phyloP scores from a whole-genome alignment of 2,888 invertebrate species.

The Heliconius charithonia region DNA sequence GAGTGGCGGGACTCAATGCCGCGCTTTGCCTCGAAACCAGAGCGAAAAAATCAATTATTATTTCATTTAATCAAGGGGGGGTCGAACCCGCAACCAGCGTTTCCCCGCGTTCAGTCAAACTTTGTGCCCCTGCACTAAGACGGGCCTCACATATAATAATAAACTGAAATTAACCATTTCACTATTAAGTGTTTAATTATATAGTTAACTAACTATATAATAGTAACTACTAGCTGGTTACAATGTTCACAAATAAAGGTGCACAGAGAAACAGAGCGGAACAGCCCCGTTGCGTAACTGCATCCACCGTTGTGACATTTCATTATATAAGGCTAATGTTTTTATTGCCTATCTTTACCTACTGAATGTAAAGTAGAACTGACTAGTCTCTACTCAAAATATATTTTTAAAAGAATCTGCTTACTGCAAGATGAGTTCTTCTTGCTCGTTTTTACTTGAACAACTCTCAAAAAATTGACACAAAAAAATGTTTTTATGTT shows the following conservation, averaged over 20 bases:
- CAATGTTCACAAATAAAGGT: slow-evolving; percentile 12
- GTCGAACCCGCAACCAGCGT: background rate
- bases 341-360: slow-evolving; percentile 17
- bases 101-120: background rate
- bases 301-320: slow-evolving; percentile 38
- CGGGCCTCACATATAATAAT: background rate
- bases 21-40: background rate
- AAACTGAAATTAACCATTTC: background rate
- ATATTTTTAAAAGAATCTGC: no score
- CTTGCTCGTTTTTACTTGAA: no score
- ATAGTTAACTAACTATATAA: no score
- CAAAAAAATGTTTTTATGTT: no score
- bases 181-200: background rate
- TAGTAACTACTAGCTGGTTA: slow-evolving; percentile 46
- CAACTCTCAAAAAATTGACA: no score
- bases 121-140: no score
- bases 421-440: no score
- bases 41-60: background rate
- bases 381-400: no score
- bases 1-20: background rate
- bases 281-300: slow-evolving; percentile 68
- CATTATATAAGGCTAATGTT: slow-evolving; percentile 32
- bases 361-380: background rate
- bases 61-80: background rate
- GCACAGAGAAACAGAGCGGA: slow-evolving; percentile 59